These are phyloP conservation scores for Hozukius guyotensis DNA, from an alignment of 2,797 vertebrate genomes.

Conservation along the genomic window DNA sequence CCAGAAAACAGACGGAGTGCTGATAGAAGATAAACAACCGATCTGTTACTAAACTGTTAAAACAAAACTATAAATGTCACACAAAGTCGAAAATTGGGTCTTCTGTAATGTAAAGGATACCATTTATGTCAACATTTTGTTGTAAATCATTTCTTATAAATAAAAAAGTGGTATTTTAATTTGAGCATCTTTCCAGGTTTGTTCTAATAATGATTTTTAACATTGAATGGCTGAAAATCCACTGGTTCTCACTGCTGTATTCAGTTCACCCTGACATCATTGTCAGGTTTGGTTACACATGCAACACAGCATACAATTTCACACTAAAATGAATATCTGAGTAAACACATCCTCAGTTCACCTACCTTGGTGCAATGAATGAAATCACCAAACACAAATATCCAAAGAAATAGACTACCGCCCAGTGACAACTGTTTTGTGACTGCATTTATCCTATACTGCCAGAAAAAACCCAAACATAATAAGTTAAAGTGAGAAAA, in stretches of 20 bases:
- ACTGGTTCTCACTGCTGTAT: not conserved
- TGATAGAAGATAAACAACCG: slow-evolving; percentile 31
- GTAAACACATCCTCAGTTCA: not conserved
- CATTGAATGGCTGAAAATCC: not conserved
- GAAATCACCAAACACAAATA: not conserved
- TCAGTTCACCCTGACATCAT: not conserved
- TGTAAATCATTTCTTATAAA: not conserved
- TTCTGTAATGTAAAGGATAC: not conserved
- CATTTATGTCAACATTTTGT: not conserved
- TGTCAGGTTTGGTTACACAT: not conserved
- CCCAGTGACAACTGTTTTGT: not conserved
- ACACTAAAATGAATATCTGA: not conserved
- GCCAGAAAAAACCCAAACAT: not conserved
- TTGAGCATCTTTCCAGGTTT: not conserved
- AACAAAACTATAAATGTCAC: not conserved
- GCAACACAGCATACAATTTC: not conserved
- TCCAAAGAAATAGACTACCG: not conserved
- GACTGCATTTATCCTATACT: not conserved
- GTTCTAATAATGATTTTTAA: not conserved
- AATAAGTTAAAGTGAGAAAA: not conserved
- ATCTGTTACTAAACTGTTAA: slow-evolving; percentile 14
- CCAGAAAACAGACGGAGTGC: slow-evolving; percentile 20
- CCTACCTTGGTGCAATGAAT: not conserved
- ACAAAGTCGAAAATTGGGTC: not conserved
- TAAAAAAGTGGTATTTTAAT: not conserved